Conservation (phyloP, 1,140 invertebrate species). For the Apis florea region DNA sequence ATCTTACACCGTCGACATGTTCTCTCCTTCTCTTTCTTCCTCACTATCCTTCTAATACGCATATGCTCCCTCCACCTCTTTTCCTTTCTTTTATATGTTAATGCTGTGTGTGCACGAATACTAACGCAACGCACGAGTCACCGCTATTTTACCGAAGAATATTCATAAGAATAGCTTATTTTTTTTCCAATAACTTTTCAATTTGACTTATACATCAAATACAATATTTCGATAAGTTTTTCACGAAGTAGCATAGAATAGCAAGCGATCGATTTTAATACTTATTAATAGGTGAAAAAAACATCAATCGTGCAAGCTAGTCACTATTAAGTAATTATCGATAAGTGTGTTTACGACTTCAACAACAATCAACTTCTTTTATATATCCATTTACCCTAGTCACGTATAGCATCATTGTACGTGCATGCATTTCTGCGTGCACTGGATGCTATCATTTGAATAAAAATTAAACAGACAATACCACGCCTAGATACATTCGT, state of each 20-base stretch:
- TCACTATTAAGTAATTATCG: background rate
- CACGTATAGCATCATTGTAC: slow-evolving; percentile 12
- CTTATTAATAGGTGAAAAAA: no score
- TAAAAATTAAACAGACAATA: slow-evolving; percentile 70
- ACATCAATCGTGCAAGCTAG: no score
- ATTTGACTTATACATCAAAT: no score
- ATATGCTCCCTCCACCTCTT: background rate
- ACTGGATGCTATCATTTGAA: slow-evolving; percentile 47
- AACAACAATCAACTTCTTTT: background rate
- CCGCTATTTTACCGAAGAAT: no score
- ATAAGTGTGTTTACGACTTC: slow-evolving; percentile 1
- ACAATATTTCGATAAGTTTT: no score
- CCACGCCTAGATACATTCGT: slow-evolving; percentile 68
- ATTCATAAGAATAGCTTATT: no score
- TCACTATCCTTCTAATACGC: slow-evolving; percentile 21
- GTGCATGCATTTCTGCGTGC: slow-evolving; percentile 48
- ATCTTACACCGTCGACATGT: slow-evolving; percentile 59
- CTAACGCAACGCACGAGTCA: background rate
- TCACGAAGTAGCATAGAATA: no score
- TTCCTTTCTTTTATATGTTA: no score
- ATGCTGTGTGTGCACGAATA: background rate
- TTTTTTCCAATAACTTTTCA: no score
- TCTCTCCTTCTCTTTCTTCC: slow-evolving; percentile 17
- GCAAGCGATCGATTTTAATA: no score
- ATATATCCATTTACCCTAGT: slow-evolving; percentile 16